Percentiles rank a stretch among this genome's conserved stretches.
Evolutionary conservation across 1,140 invertebrate genomes (phyloP).

Genomic region (Sinella curviseta): DNA sequence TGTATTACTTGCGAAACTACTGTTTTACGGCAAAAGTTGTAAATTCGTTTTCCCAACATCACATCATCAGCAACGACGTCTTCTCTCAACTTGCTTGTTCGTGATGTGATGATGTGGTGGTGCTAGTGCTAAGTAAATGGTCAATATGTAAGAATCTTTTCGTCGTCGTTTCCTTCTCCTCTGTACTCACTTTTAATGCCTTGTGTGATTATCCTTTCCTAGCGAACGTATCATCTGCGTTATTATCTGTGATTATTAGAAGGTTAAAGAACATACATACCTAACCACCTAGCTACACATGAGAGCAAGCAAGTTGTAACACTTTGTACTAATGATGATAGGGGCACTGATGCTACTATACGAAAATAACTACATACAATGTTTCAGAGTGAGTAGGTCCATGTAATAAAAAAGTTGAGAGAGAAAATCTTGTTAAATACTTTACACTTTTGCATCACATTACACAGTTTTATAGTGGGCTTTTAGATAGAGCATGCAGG

Average conservation of each 20-base stretch:
- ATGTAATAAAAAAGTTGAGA: no score
- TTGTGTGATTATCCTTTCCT: conserved; percentile 41
- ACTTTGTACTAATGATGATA: conserved; percentile 19
- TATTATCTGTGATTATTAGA: conserved; percentile 13
- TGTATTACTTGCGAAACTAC: neutral
- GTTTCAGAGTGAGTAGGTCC: no score
- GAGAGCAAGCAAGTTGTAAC: neutral
- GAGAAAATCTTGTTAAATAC: conserved; percentile 1
- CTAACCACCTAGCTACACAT: neutral
- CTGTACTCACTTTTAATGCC: conserved; percentile 34
- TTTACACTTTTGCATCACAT: conserved; percentile 9
- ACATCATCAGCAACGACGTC: no score
- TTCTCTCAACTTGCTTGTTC: conserved; percentile 12
- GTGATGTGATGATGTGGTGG: neutral
- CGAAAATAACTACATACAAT: no score
- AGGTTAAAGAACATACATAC: neutral
- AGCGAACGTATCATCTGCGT: conserved; percentile 35
- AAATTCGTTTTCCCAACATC: neutral
- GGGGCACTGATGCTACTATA: no score
- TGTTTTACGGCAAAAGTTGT: conserved; percentile 12
- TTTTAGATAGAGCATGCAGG: neutral
- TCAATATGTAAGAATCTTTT: neutral
- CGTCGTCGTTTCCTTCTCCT: neutral
- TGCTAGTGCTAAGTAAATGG: neutral
- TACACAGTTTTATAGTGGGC: no score